A percentile compares a stretch with the other conserved stretches of the same genome.
Conservation (phyloP, 35 echinoderm and acorn worm species). For the Heliocidaris tuberculata region DNA sequence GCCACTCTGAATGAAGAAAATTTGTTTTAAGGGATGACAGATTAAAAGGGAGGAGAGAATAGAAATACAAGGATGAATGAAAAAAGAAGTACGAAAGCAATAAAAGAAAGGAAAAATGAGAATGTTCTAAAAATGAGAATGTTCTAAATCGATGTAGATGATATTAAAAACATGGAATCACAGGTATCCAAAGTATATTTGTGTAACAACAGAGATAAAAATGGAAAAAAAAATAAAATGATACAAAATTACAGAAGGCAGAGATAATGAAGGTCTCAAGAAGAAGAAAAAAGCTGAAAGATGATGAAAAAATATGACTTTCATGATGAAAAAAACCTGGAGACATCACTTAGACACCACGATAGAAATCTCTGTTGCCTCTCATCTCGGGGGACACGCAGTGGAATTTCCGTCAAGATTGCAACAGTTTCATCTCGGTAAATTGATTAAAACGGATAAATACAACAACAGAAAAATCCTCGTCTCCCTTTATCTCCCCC, state of each 20-base stretch:
- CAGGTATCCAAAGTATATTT: no score
- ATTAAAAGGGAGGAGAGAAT: no score
- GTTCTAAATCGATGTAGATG: no score
- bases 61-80: background rate
- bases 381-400: background rate
- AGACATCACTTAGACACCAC: constrained; percentile 27
- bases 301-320: background rate
- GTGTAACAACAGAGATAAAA: background rate
- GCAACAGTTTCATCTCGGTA: constrained; percentile 18
- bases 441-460: constrained; percentile 20
- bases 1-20: no score
- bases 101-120: background rate
- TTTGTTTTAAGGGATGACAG: no score
- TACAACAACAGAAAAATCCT: constrained; percentile 7
- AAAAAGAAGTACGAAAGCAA: background rate
- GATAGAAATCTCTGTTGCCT: constrained; percentile 23
- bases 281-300: no score
- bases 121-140: no score
- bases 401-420: background rate
- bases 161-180: no score
- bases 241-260: background rate
- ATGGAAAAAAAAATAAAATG: background rate
- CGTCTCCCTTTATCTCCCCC: background rate
- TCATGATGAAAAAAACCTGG: background rate
- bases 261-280: background rate